Evolutionary conservation across 2,888 invertebrate genomes (phyloP), one percentile per base, ranked within the genome.

Genomic region (Clunio marinus): DNA sequence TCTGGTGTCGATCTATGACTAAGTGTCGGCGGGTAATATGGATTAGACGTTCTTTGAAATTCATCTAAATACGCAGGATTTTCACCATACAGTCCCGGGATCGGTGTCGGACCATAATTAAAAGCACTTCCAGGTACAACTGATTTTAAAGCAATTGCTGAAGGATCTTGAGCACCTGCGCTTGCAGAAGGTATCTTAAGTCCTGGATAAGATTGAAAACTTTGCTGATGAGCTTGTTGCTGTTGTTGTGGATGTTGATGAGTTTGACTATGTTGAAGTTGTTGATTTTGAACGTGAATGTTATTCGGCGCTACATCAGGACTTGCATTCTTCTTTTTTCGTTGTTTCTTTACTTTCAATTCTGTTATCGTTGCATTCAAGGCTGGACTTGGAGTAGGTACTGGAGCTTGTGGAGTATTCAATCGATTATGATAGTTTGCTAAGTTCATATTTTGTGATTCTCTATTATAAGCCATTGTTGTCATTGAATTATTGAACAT

Each of bases 41-140:
- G 83, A 75, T 85, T 86, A n/a, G 84, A 80, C 1, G 85, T 81
- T 70, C 82, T 81, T 68, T 88, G 83, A 73, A 83, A 83, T 72
- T 88, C 88, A 72, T 88, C 88, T 65, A 88, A 80, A 76, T 88
- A 88, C 46, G 84, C 83, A 72, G 84, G 81, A 74, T 86, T 86
- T 57, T 87, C 87, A 5, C 81, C 82, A 72, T 86, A 86, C 57
- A 86, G 76, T 15, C 84, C 83, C 13, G 84, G 76, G 13, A 75
- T 70, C 2, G 87, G 81, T 0, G 88, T 81, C 2, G 89, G 83
- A 17, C 89, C 89, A 74, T 91, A 93, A 76, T 91, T 92, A 73
- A 92, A 93, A 63, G 92, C 91, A 78, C 90, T 91, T 25, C 89
- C 87, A 5, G 91, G 86, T 71, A 91, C 89, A 75, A 89, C 87